Base-by-base conservation (phyloP, 2,113 vertebrate species). In the Desmodus rotundus region DNA sequence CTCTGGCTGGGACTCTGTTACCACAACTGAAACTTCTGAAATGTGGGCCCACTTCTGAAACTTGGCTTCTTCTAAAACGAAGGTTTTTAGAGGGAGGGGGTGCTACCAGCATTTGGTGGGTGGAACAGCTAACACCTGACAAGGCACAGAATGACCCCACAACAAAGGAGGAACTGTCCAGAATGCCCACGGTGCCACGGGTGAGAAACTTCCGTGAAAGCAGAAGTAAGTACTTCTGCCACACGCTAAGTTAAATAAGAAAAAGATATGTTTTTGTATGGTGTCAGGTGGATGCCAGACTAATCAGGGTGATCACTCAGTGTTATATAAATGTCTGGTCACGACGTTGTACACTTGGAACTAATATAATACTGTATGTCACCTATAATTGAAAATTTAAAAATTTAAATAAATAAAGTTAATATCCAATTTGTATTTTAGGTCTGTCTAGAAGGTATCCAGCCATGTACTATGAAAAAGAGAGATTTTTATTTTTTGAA, bases 111-210 rank as follows among this genome's bases (percentile, higher is more conserved):
- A n/a, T 19, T 19, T 19, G 11, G 2, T 19, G 52, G 43, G 50
- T 3, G n/a, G 33, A 4, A 6, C 52, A 5, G 19, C 50, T 15
- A 5, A 8, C 47, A n/a, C 2, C 52, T 56, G 5, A 5, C 5
- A 36, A 19, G 3, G 47, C 33, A 50, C 20, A 33, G 5, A 41
- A n/a, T 0, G 0, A 5, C 33, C 38, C 20, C 38, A 16, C 24
- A 10, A 10, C 28, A 15, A 38, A 63, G 78, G 3, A 0, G 20
- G 1, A 11, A 3, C 13, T 5, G 9, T 36, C 70, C 47, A 9
- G 52, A 41, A 16, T 0, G 22, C 31, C 28, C 7, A 11, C 2
- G 8, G 14, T 5, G 15, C 36, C 28, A 0, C 0, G 12, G 33
- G 0, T 3, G 0, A 67, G 87, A 76, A n/a, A n/a, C n/a, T n/a